Percentiles rank a stretch among this genome's conserved stretches.
Conservation (phyloP, 2,113 vertebrate species). For the Ginglymostoma cirratum region DNA sequence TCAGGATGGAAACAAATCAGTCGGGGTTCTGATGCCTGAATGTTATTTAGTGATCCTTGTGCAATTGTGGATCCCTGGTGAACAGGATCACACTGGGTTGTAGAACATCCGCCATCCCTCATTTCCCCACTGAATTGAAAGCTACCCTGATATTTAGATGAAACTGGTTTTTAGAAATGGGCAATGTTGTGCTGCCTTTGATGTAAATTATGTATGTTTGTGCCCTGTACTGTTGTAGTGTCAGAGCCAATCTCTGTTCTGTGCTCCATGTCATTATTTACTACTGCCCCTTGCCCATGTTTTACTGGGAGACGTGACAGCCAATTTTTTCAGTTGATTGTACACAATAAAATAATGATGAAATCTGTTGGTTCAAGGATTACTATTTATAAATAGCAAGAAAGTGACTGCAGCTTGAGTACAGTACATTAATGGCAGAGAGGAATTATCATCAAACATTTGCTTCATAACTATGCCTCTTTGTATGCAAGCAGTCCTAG, state of each 20-base stretch:
- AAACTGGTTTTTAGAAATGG: not conserved
- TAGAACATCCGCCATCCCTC: too few relatives aligned
- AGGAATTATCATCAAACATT: slow-evolving; percentile 22
- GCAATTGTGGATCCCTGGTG: not conserved
- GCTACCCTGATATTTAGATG: not conserved
- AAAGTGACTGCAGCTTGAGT: too few relatives aligned
- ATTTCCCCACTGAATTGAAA: not conserved
- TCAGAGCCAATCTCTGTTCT: slow-evolving; percentile 11
- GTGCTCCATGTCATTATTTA: not conserved
- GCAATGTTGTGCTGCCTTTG: not conserved
- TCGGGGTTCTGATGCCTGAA: not conserved
- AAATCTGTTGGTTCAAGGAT: slow-evolving; percentile 23
- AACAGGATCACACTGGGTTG: not conserved
- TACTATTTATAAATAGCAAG: slow-evolving; percentile 16
- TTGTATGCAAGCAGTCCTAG: slow-evolving; percentile 21
- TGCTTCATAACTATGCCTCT: not conserved
- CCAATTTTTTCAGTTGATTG: not conserved
- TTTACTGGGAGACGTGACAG: not conserved
- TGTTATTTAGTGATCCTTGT: not conserved
- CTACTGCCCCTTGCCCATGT: not conserved
- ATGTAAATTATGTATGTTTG: not conserved
- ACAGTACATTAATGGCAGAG: not conserved
- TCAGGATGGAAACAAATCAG: not conserved
- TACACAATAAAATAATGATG: slow-evolving; percentile 13
- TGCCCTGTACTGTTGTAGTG: not conserved